Evolutionary conservation across 2,797 vertebrate genomes (phyloP).

Genomic region (Gobionotothen gibberifrons): DNA sequence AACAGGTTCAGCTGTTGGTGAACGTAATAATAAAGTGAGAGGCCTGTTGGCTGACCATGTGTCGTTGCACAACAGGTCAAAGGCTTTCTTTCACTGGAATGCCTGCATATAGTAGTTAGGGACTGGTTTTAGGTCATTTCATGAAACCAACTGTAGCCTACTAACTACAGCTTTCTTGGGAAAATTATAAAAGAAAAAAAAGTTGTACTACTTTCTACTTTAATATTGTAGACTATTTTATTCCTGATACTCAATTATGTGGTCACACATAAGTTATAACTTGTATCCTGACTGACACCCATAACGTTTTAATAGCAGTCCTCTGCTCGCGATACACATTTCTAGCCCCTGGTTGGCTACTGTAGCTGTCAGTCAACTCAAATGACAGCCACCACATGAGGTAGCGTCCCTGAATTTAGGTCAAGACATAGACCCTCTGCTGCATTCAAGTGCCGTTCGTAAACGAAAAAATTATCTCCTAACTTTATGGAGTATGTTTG

Average conservation of each 20-base stretch:
- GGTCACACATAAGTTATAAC: neutral
- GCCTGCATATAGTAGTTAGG: neutral
- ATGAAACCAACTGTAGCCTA: neutral
- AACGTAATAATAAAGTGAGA: constrained; percentile 2
- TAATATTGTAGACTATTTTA: neutral
- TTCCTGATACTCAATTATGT: neutral
- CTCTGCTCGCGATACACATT: neutral
- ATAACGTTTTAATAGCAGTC: neutral
- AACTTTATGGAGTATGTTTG: neutral
- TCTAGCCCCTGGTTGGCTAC: constrained; percentile 19
- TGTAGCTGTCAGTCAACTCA: constrained; percentile 31
- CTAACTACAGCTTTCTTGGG: neutral
- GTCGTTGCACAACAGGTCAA: constrained; percentile 24
- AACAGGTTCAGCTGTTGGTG: constrained; percentile 1
- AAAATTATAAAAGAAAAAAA: too few species aligned
- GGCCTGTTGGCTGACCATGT: neutral
- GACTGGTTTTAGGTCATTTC: neutral
- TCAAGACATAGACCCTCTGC: neutral
- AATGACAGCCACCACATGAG: neutral
- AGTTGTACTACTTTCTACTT: neutral
- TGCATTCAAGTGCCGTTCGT: constrained; percentile 38
- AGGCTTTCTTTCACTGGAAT: neutral
- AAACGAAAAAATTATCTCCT: neutral
- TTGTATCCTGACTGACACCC: neutral
- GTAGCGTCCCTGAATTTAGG: neutral